Evolutionary conservation across 2,113 vertebrate genomes (phyloP).

Genomic region (Aviceda subcristata): DNA sequence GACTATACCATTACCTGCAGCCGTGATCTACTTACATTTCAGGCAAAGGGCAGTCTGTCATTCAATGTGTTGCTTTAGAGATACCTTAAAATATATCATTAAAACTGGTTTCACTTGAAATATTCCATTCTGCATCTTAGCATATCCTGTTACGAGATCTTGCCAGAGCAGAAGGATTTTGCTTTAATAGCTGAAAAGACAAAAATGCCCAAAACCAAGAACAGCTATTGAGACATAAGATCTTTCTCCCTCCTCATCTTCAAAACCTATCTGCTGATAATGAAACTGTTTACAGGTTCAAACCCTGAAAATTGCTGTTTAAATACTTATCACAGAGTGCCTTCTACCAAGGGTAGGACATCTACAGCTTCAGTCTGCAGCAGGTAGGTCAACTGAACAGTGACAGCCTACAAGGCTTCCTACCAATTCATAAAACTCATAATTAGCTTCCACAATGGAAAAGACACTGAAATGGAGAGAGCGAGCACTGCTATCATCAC

Average conservation of each 20-base stretch:
- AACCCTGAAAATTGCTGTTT: neutral
- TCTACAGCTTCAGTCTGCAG: neutral
- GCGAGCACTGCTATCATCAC: neutral
- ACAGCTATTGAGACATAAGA: neutral
- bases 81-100: neutral
- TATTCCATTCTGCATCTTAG: neutral
- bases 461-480: neutral
- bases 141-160: neutral
- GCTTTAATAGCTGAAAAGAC: neutral
- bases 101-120: conserved; percentile 4
- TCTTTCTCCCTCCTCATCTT: neutral
- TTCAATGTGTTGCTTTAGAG: neutral
- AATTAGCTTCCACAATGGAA: neutral
- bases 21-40: neutral
- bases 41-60: neutral
- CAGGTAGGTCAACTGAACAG: neutral
- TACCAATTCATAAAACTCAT: neutral
- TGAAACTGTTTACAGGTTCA: neutral
- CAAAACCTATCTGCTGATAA: neutral
- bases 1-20: neutral
- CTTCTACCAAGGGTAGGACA: neutral
- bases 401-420: neutral
- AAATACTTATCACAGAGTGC: neutral
- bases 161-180: neutral
- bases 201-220: neutral